These are phyloP conservation scores for Calephelis perditalis DNA, from an alignment of 2,888 invertebrate species.

Conservation along the genomic window DNA sequence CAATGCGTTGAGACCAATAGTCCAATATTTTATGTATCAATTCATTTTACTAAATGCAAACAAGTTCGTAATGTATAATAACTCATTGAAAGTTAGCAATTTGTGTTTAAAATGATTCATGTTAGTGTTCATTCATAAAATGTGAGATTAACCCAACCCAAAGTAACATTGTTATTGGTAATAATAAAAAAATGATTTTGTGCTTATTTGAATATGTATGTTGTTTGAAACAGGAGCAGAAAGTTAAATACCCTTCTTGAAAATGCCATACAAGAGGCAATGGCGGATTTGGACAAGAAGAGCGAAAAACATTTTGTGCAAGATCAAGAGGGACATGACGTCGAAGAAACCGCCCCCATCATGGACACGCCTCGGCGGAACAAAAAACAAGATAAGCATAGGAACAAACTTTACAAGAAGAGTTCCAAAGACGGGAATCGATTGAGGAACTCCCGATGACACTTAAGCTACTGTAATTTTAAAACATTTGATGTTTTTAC, in stretches of 20 bases:
- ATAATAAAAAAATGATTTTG: slow-evolving; percentile 19
- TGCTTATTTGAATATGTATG: slow-evolving; percentile 22
- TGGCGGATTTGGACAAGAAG: slow-evolving; percentile 90
- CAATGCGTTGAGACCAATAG: too few relatives aligned
- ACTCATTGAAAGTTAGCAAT: too few relatives aligned
- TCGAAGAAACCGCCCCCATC: slow-evolving; percentile 29
- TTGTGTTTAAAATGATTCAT: not conserved
- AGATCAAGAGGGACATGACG: slow-evolving; percentile 22
- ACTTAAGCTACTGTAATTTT: slow-evolving; percentile 37
- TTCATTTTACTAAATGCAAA: too few relatives aligned
- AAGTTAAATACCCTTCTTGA: slow-evolving; percentile 94
- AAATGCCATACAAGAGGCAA: slow-evolving; percentile 95
- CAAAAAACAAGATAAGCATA: slow-evolving; percentile 46
- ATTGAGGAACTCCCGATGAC: slow-evolving; percentile 74
- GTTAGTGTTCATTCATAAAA: slow-evolving; percentile 13
- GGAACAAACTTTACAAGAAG: slow-evolving; percentile 48
- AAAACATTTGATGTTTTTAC: slow-evolving; percentile 21
- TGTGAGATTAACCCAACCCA: slow-evolving; percentile 65
- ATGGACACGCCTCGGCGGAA: slow-evolving; percentile 43
- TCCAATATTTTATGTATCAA: too few relatives aligned
- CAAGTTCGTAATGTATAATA: too few relatives aligned
- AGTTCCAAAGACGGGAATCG: slow-evolving; percentile 53
- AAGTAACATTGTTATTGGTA: slow-evolving; percentile 29
- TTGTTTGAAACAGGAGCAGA: slow-evolving; percentile 85
- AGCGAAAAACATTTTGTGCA: slow-evolving; percentile 44